Evolutionary conservation across 30 jellyfish, hydroid and myxozoan genomes (phyloP), one percentile per base, ranked within the genome.

Genomic region (Catostylus mosaicus): DNA sequence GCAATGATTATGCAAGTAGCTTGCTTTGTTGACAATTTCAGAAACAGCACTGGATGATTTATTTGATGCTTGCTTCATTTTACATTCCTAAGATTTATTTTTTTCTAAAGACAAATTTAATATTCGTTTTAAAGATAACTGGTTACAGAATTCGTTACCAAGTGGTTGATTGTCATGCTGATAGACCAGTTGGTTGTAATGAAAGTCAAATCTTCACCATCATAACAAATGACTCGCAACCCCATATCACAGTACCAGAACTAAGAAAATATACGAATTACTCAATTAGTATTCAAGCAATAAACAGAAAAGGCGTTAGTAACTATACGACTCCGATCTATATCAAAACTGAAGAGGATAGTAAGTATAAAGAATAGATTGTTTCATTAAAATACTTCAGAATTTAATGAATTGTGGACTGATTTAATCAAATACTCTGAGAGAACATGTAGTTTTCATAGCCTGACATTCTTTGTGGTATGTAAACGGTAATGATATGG

Each of bases 131-230:
- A 19, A 9, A 77, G 88, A 61, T 77, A 56, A 77, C 56, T 18
- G 78, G 88, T 48, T 77, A 77, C 78, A 77, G 78, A 36, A 37
- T 77, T 27, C 66, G 54, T 33, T 77, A 32, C 32, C 78, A 35
- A 19, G 88, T 77, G 29, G 78, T 77, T 4, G 78, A 77, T 34
- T 77, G 88, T 18, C 70, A 77, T 57, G 68, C 67, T 12, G 88
- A 77, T 29, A 57, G 78, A 40, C 88, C 88, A 27, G 78, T 43
- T 20, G 88, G 88, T 12, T 77, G 88, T 56, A 40, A 77, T 35
- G 88, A 77, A 36, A 57, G 57, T 36, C 77, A 77, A 35, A 60
- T 59, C 10, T 77, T 59, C 34, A 59, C 88, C 1, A 37, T 77
- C 27, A 34, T 77, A 1, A 51, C 88, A 16, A 37, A 37, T 4